Conservation (phyloP, 2,888 invertebrate genomes). For the Girardia tigrina region DNA sequence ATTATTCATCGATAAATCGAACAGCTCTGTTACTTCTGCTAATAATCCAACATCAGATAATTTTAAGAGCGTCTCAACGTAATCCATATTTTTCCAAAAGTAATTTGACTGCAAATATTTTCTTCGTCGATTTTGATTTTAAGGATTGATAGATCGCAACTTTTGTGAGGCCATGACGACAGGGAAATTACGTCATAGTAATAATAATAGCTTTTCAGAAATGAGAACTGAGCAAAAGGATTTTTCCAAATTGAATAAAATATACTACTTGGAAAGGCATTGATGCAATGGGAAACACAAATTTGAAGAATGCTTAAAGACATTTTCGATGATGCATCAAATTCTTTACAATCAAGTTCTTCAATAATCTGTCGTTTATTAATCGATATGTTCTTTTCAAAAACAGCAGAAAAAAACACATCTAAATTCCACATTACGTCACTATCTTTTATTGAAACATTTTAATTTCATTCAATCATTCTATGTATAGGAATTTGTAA, state of each 20-base stretch:
- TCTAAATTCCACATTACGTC: neutral
- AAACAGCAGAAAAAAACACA: neutral
- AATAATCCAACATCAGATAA: neutral
- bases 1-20: neutral
- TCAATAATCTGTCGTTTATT: neutral
- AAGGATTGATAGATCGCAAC: neutral
- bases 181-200: neutral
- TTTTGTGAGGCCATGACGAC: conserved; percentile 14
- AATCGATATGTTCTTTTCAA: neutral
- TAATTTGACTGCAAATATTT: neutral
- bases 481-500: too few relatives aligned
- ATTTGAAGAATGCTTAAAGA: neutral
- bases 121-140: neutral
- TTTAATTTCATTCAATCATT: too few relatives aligned
- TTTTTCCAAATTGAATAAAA: conserved; percentile 9
- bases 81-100: conserved; percentile 19
- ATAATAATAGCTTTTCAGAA: neutral
- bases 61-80: neutral
- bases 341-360: conserved; percentile 23
- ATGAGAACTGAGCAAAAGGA: conserved; percentile 5
- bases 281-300: neutral
- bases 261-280: neutral
- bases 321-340: neutral
- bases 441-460: neutral
- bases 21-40: neutral